These are phyloP conservation scores for Eurypyga helias DNA, from an alignment of 2,113 vertebrate species.

Conservation along the genomic window DNA sequence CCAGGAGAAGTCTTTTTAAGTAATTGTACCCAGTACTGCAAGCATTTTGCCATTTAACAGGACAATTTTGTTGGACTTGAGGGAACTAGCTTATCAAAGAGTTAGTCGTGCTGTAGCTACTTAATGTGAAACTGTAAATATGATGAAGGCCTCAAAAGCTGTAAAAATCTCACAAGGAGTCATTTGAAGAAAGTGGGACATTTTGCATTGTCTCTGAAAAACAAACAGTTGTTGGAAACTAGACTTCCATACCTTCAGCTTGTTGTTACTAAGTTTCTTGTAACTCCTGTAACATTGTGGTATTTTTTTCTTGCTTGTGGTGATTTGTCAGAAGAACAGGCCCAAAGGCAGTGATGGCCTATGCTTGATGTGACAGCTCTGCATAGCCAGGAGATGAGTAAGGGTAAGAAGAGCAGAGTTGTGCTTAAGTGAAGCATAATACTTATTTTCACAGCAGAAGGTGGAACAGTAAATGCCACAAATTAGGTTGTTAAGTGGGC, in stretches of 20 bases:
- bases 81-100: background rate
- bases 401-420: background rate
- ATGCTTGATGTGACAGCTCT: background rate
- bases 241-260: background rate
- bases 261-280: background rate
- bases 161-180: background rate
- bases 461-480: conserved; percentile 18
- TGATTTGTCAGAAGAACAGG: background rate
- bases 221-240: background rate
- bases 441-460: conserved; percentile 59
- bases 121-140: background rate
- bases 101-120: background rate
- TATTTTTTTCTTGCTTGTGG: background rate
- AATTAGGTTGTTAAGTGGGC: background rate
- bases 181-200: background rate
- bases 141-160: background rate
- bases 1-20: background rate
- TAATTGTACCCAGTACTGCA: background rate
- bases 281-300: background rate
- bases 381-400: background rate
- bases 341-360: background rate
- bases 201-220: background rate
- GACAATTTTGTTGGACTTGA: background rate
- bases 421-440: background rate
- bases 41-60: background rate